Conservation (phyloP, 2,113 vertebrate species). For the Alouatta palliata region DNA sequence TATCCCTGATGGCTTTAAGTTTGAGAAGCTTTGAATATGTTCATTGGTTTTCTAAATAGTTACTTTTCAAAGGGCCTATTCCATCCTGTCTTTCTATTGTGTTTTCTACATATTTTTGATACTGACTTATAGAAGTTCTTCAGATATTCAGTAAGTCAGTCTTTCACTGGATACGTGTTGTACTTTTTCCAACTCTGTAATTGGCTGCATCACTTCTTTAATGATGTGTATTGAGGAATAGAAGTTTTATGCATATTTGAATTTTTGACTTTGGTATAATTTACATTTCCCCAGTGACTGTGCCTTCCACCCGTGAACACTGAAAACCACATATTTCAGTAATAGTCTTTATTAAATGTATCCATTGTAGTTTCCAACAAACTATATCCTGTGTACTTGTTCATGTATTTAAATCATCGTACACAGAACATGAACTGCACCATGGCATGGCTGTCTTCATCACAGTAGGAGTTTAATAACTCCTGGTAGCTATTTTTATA, state of each 20-base stretch:
- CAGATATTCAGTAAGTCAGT: background rate
- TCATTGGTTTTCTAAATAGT: background rate
- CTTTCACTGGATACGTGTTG: background rate
- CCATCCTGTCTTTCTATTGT: background rate
- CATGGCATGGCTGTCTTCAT: background rate
- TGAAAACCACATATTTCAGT: no score
- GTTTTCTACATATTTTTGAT: background rate
- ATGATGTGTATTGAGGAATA: background rate
- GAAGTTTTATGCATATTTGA: background rate
- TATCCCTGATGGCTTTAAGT: background rate
- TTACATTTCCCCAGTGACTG: background rate
- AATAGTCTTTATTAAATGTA: fast-evolving
- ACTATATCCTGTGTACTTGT: fast-evolving
- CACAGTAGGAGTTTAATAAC: background rate
- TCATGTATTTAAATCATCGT: background rate
- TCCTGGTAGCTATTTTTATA: background rate
- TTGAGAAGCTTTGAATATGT: background rate
- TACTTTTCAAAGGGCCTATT: no score
- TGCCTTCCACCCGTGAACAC: fast-evolving
- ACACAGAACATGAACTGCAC: no score
- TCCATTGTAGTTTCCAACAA: no score
- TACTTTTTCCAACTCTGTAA: background rate
- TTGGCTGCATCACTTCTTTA: background rate
- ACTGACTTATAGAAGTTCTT: background rate
- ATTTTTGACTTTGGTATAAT: background rate